Evolutionary conservation across 2,113 vertebrate species (phyloP).

Genomic region (Cynoglossus semilaevis): DNA sequence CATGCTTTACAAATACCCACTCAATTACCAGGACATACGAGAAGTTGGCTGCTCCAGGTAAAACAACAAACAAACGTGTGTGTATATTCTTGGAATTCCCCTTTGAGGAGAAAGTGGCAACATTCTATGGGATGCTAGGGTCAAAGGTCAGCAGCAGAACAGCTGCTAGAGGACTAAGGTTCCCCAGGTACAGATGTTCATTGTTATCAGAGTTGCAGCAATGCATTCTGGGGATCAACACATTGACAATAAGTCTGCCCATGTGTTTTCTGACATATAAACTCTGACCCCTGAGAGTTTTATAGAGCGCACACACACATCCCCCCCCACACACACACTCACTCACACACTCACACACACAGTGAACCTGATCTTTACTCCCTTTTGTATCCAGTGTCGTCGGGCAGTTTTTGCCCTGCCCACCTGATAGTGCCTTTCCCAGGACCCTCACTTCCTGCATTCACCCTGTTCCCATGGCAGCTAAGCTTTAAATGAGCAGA

Average conservation of each 20-base stretch:
- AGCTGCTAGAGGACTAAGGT: constrained; percentile 61
- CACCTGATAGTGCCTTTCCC: constrained; percentile 74
- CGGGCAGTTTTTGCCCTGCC: constrained; percentile 67
- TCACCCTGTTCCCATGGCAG: constrained; percentile 73
- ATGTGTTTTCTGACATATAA: constrained; percentile 61
- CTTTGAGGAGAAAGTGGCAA: constrained; percentile 35
- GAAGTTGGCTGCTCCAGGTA: constrained; percentile 11
- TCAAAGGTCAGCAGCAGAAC: constrained; percentile 54
- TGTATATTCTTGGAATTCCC: constrained; percentile 18
- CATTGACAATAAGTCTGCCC: constrained; percentile 49
- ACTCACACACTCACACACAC: constrained; percentile 38
- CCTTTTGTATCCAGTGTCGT: constrained; percentile 68
- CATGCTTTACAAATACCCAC: constrained; percentile 45
- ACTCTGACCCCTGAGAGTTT: constrained; percentile 29
- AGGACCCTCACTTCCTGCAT: constrained; percentile 76
- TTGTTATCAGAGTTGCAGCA: constrained; percentile 64
- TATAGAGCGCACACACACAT: constrained; percentile 12
- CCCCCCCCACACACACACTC: constrained; percentile 16
- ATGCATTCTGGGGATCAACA: constrained; percentile 63
- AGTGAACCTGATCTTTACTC: constrained; percentile 68
- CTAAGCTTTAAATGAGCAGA: constrained; percentile 62
- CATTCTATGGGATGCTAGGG: constrained; percentile 38
- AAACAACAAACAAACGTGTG: constrained; percentile 36
- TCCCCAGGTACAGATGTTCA: constrained; percentile 73
- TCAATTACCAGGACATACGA: constrained; percentile 37